Evolutionary conservation across 2,888 invertebrate genomes (phyloP).

Genomic region (Epinotia brunnichana): DNA sequence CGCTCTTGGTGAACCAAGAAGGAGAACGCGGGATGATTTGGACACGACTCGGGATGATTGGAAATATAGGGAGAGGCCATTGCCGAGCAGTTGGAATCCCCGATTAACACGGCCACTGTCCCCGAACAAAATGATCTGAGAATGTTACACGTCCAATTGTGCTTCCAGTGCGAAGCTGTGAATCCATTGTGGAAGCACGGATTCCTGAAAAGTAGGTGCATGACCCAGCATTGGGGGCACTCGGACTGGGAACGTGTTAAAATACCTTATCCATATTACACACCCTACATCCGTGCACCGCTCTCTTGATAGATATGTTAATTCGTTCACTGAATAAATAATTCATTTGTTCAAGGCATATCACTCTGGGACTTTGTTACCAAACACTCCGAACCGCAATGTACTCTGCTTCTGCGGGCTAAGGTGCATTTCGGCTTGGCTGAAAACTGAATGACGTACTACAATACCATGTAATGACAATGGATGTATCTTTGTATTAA

Average conservation of each 20-base stretch:
- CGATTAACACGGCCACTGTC: no score
- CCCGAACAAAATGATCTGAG: no score
- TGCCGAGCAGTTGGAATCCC: no score
- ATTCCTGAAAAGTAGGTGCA: no score
- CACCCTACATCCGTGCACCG: conserved; percentile 48
- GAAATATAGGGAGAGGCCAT: no score
- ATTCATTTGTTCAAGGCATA: conserved; percentile 78
- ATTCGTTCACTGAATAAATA: conserved; percentile 80
- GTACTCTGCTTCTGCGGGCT: conserved; percentile 51
- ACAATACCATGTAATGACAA: background rate
- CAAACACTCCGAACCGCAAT: conserved; percentile 39
- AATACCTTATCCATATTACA: conserved; percentile 16
- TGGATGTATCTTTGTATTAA: conserved; percentile 6
- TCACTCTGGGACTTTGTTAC: conserved; percentile 71
- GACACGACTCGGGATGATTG: no score
- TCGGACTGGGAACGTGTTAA: conserved; percentile 7
- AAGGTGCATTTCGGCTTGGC: conserved; percentile 50
- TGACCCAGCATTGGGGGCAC: no score
- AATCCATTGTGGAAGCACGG: no score
- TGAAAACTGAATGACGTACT: conserved; percentile 16
- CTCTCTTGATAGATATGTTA: conserved; percentile 81
- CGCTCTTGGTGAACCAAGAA: no score
- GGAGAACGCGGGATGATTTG: no score
- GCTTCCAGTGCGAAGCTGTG: no score
- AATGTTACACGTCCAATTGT: no score